These are phyloP conservation scores for Ennomos erosarius DNA, from an alignment of 2,888 invertebrate genomes.

Conservation along the genomic window DNA sequence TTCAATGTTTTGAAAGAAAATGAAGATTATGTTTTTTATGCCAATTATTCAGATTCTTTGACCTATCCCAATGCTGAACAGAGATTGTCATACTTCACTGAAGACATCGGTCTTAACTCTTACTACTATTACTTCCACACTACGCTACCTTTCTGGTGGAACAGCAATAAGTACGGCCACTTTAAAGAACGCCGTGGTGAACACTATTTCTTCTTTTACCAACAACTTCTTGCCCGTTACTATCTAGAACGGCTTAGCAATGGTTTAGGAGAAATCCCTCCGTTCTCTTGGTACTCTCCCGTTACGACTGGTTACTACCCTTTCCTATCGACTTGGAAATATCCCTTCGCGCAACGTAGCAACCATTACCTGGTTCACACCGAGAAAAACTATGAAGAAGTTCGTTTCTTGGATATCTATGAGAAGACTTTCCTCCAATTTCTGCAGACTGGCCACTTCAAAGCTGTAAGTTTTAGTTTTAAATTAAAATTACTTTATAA, in stretches of 20 bases:
- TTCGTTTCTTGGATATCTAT: slow-evolving; percentile 86
- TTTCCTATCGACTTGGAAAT: slow-evolving; percentile 46
- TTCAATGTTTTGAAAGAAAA: slow-evolving; percentile 71
- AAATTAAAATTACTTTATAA: not conserved
- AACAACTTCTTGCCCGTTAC: slow-evolving; percentile 89
- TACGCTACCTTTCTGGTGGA: slow-evolving; percentile 87
- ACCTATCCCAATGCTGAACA: slow-evolving; percentile 84
- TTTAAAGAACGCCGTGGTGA: slow-evolving; percentile 87
- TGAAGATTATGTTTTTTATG: slow-evolving; percentile 76
- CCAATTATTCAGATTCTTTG: slow-evolving; percentile 85
- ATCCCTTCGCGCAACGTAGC: slow-evolving; percentile 85
- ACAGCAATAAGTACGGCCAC: slow-evolving; percentile 73
- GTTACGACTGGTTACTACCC: slow-evolving; percentile 67
- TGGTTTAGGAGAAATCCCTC: slow-evolving; percentile 86
- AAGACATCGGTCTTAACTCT: slow-evolving; percentile 88
- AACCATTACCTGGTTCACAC: slow-evolving; percentile 85
- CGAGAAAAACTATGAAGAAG: slow-evolving; percentile 77
- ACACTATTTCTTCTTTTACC: slow-evolving; percentile 87
- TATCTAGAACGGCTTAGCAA: slow-evolving; percentile 88
- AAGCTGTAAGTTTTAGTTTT: slow-evolving; percentile 73
- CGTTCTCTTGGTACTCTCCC: slow-evolving; percentile 87
- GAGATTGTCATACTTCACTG: slow-evolving; percentile 88
- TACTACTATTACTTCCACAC: slow-evolving; percentile 88
- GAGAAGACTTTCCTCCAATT: slow-evolving; percentile 83
- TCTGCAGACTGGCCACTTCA: slow-evolving; percentile 82